phyloP scores from a whole-genome alignment of 1,140 invertebrate genomes.

The Nebria ingens region DNA sequence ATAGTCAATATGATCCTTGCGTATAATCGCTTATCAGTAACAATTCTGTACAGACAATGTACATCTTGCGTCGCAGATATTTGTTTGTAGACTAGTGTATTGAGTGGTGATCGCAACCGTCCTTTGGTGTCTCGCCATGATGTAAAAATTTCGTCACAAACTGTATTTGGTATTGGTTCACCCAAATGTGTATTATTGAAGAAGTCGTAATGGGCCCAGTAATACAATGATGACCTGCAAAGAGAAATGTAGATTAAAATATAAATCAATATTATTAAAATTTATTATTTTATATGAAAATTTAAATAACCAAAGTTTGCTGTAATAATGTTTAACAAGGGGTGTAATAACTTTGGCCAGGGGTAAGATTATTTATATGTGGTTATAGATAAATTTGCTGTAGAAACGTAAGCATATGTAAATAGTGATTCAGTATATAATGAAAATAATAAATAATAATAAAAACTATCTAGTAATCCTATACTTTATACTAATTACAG shows the following conservation, averaged over 20 bases:
- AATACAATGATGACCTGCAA: slow-evolving; percentile 70
- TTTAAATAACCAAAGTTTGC: too few relatives aligned
- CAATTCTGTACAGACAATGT: slow-evolving; percentile 69
- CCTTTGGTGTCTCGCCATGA: slow-evolving; percentile 65
- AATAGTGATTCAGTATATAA: too few relatives aligned
- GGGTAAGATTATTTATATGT: too few relatives aligned
- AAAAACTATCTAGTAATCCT: too few relatives aligned
- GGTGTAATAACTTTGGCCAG: too few relatives aligned
- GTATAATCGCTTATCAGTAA: slow-evolving; percentile 68
- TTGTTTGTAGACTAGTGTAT: slow-evolving; percentile 75
- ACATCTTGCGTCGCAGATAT: slow-evolving; percentile 54
- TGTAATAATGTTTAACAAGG: too few relatives aligned
- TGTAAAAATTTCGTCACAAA: slow-evolving; percentile 76
- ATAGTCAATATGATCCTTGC: slow-evolving; percentile 68
- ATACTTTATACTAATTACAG: too few relatives aligned
- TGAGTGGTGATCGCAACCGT: slow-evolving; percentile 64
- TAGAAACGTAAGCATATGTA: too few relatives aligned
- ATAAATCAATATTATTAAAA: too few relatives aligned
- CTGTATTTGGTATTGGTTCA: slow-evolving; percentile 61
- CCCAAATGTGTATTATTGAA: slow-evolving; percentile 81
- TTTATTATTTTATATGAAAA: too few relatives aligned
- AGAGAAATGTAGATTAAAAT: slow-evolving; percentile 14
- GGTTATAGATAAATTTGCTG: too few relatives aligned
- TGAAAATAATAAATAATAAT: too few relatives aligned
- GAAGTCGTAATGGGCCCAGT: slow-evolving; percentile 88